Conservation (phyloP, 2,888 invertebrate genomes). For the Serrognathus titanus region DNA sequence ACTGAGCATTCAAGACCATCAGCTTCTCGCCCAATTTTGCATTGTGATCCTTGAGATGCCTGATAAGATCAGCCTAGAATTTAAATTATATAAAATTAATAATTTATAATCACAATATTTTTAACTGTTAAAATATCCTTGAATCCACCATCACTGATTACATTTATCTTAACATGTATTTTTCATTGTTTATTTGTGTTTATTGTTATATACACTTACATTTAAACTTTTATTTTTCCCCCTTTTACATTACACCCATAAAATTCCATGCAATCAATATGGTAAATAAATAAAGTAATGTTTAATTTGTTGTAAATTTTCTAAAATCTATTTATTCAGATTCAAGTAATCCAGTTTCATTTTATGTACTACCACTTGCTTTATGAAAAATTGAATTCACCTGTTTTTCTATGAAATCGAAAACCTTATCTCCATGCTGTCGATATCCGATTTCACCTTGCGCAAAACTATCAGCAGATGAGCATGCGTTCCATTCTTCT, state of each 20-base stretch:
- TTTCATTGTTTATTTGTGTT: too few relatives aligned
- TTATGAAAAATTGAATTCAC: constrained; percentile 28
- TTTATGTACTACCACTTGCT: background rate
- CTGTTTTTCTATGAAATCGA: constrained; percentile 65
- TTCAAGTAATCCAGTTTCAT: background rate
- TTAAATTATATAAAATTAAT: background rate
- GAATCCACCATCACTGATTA: too few relatives aligned
- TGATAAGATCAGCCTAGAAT: constrained; percentile 62
- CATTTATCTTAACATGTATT: too few relatives aligned
- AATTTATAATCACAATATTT: background rate
- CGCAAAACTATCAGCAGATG: constrained; percentile 51
- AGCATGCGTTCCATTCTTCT: constrained; percentile 57
- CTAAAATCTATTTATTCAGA: background rate
- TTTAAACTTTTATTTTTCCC: too few relatives aligned
- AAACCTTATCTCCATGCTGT: constrained; percentile 50
- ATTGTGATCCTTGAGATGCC: constrained; percentile 66
- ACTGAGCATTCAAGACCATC: constrained; percentile 57
- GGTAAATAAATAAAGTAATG: too few relatives aligned
- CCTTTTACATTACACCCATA: too few relatives aligned
- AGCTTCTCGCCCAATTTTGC: constrained; percentile 62
- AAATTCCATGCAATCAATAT: too few relatives aligned
- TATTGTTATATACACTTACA: too few relatives aligned
- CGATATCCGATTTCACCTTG: constrained; percentile 54
- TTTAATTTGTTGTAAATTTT: constrained; percentile 1
- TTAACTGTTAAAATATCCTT: too few relatives aligned